phyloP scores from a whole-genome alignment of 2,113 vertebrate genomes.

The Notothenia coriiceps region DNA sequence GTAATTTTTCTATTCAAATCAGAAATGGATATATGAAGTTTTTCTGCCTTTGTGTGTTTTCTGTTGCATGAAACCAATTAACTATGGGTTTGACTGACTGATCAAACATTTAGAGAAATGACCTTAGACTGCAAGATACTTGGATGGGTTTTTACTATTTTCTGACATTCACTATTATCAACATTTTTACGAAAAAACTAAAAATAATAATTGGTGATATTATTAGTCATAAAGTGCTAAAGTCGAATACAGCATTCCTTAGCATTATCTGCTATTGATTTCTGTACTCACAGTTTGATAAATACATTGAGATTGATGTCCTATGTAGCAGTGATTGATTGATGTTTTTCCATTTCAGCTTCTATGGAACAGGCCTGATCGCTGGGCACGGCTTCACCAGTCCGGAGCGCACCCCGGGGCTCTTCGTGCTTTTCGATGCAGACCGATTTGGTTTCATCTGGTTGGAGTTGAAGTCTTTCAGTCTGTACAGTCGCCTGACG shows the following conservation, averaged over 20 bases:
- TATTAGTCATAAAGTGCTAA: background rate
- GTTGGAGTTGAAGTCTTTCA: conserved; percentile 98
- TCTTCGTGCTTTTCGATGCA: conserved; percentile 94
- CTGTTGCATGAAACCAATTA: no score
- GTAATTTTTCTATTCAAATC: no score
- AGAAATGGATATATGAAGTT: no score
- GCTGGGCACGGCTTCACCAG: conserved; percentile 97
- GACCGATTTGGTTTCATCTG: conserved; percentile 98
- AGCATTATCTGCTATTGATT: background rate
- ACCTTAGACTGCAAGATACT: no score
- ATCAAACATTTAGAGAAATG: no score
- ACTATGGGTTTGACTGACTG: no score
- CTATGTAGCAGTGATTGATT: background rate
- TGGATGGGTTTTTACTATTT: no score
- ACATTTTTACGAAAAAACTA: no score
- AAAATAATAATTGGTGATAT: no score
- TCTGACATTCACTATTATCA: no score
- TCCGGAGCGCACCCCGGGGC: conserved; percentile 93
- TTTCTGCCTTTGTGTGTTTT: no score
- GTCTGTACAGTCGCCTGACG: conserved; percentile 95
- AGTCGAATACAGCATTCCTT: background rate
- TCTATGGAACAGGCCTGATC: conserved; percentile 95
- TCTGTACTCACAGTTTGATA: background rate
- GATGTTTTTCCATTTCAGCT: conserved; percentile 81
- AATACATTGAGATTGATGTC: background rate